Evolutionary conservation across 2,113 vertebrate species (phyloP), one percentile per base, ranked within the genome.

Genomic region (Salvelinus fontinalis): DNA sequence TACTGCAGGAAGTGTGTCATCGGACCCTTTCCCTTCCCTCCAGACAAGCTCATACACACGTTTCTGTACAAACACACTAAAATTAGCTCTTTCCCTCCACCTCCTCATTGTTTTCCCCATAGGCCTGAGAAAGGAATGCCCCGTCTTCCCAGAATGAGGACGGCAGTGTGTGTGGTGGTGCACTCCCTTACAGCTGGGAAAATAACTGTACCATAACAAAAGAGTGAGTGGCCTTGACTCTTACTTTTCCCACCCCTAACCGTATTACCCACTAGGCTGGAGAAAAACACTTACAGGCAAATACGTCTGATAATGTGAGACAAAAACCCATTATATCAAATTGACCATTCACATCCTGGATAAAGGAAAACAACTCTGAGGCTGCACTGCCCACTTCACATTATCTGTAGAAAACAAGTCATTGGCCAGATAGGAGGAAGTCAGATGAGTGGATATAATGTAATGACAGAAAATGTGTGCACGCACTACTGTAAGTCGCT

Each of bases 41-140:
- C 9, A 7, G 14, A 62, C 59, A 5, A 48, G 4, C n/a, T 13
- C 70, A 26, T 31, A 67, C 34, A 74, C n/a, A 71, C 75, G 57
- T 71, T 64, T 69, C 7, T 34, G 34, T 26, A 73, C n/a, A 77
- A 79, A 82, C 70, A 72, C 14, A 75, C 71, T 60, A 76, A 74
- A 81, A 51, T 75, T 60, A 71, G 72, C 67, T 71, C 76, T 26
- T 67, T 74, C n/a, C 60, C 57, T 74, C 34, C 59, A 6, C 67
- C 44, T 18, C 34, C 27, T 69, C 44, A 75, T 65, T 81, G 62
- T 80, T 70, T 76, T 75, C 71, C 68, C 57, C 27, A 51, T 29
- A 74, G 64, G 13, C 66, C 34, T 14, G 2, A 60, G 59, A 24
- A 22, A 66, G 18, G 62, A 69, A 69, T 57, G 1, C 20, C 59